These are phyloP conservation scores for Lordiphosa fenestrarum DNA, from an alignment of 2,888 invertebrate species.

Conservation along the genomic window DNA sequence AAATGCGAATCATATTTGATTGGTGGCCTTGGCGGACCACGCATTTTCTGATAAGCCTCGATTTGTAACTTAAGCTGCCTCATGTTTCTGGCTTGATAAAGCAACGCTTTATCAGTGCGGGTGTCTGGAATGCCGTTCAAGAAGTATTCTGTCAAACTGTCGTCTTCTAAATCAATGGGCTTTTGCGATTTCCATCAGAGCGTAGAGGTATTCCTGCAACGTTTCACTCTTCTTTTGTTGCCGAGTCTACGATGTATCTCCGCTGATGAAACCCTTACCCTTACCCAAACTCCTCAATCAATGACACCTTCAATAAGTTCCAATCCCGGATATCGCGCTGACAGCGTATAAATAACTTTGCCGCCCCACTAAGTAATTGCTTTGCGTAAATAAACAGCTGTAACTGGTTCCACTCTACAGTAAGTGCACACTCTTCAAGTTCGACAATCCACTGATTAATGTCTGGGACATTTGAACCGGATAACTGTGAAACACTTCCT, in stretches of 20 bases:
- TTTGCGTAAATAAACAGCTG: background rate
- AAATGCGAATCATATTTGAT: background rate
- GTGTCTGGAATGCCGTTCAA: constrained; percentile 1
- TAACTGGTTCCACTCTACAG: background rate
- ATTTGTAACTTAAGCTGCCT: background rate
- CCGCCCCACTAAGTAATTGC: background rate
- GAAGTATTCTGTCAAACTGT: constrained; percentile 5
- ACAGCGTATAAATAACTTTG: too few species aligned
- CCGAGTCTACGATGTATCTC: background rate
- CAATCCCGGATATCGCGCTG: background rate
- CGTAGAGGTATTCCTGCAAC: constrained; percentile 14
- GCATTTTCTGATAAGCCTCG: background rate
- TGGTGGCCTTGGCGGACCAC: background rate
- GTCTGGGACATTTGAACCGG: constrained; percentile 12
- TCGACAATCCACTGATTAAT: constrained; percentile 7
- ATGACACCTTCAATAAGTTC: background rate
- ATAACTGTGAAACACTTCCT: constrained; percentile 20
- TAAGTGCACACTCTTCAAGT: background rate
- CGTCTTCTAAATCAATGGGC: constrained; percentile 5
- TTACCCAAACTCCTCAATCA: background rate
- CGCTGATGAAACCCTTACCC: constrained; percentile 10
- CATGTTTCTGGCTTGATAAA: too few species aligned
- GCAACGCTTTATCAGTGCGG: background rate
- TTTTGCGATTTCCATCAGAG: constrained; percentile 17
- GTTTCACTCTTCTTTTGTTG: constrained; percentile 1